These are phyloP conservation scores for Scaptomyza cyrtandrae DNA, from an alignment of 2,888 invertebrate genomes.

Conservation along the genomic window DNA sequence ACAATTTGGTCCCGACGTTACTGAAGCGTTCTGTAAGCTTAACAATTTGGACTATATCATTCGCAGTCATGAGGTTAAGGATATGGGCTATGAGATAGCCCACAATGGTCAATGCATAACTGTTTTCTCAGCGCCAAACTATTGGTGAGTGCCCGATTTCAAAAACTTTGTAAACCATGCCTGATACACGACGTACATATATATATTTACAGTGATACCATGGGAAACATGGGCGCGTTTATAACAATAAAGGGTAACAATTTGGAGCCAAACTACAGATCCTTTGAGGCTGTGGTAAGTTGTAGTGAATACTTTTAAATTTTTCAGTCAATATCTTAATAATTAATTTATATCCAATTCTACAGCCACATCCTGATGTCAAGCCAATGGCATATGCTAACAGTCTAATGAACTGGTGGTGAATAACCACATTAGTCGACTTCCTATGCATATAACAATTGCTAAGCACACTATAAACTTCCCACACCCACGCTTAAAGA, in stretches of 20 bases:
- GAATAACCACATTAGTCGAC: slow-evolving; percentile 73
- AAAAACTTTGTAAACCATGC: not conserved
- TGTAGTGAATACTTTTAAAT: not conserved
- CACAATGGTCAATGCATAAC: slow-evolving; percentile 99
- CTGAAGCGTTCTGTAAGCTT: slow-evolving; percentile 91
- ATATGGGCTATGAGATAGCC: slow-evolving; percentile 96
- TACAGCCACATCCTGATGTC: slow-evolving; percentile 97
- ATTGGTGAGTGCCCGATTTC: slow-evolving; percentile 90
- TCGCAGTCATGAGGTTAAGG: slow-evolving; percentile 98
- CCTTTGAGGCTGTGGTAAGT: slow-evolving; percentile 97
- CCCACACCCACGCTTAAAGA: slow-evolving; percentile 54
- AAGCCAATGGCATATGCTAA: slow-evolving; percentile 99
- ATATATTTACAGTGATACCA: slow-evolving; percentile 92
- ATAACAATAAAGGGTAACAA: slow-evolving; percentile 96
- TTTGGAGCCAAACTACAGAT: slow-evolving; percentile 94
- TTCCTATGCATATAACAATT: slow-evolving; percentile 51
- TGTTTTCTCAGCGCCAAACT: slow-evolving; percentile 99
- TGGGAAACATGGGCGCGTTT: slow-evolving; percentile 99
- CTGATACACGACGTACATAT: not conserved
- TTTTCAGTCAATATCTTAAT: not conserved
- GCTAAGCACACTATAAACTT: slow-evolving; percentile 49
- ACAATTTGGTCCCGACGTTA: slow-evolving; percentile 99
- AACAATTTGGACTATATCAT: slow-evolving; percentile 97
- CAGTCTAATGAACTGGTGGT: slow-evolving; percentile 89
- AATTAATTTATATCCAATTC: slow-evolving; percentile 43